Conservation (phyloP, 2,888 invertebrate genomes). For the Nomada lathburiana region DNA sequence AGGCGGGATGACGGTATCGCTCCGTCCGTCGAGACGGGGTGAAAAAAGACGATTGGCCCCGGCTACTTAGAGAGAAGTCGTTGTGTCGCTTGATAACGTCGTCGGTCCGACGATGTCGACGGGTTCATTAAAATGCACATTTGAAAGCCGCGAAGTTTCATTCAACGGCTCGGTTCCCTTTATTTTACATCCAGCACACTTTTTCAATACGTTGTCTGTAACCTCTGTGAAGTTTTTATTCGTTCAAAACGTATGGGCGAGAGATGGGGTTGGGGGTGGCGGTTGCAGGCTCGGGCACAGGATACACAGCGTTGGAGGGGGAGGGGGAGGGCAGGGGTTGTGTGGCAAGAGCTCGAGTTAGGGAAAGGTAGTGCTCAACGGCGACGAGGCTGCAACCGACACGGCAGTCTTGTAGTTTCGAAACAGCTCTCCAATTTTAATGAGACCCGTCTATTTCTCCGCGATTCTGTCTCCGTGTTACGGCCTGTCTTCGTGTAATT, state of each 20-base stretch:
- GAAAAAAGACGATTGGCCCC: constrained; percentile 12
- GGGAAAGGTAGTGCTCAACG: constrained; percentile 72
- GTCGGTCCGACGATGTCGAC: constrained; percentile 24
- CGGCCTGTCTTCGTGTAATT: constrained; percentile 81
- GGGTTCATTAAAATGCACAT: constrained; percentile 70
- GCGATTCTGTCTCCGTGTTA: constrained; percentile 81
- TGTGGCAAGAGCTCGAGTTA: constrained; percentile 59
- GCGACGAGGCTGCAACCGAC: constrained; percentile 80
- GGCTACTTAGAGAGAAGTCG: constrained; percentile 36
- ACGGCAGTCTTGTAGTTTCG: constrained; percentile 82
- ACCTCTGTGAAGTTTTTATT: constrained; percentile 57
- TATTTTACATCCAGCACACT: constrained; percentile 39
- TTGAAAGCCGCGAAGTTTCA: constrained; percentile 60
- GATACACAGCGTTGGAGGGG: constrained; percentile 26
- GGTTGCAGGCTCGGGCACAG: constrained; percentile 24
- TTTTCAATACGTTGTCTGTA: constrained; percentile 47
- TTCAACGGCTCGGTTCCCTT: constrained; percentile 47
- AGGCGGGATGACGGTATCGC: constrained; percentile 12
- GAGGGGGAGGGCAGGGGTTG: constrained; percentile 12
- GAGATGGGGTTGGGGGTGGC: not conserved
- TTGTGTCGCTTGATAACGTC: constrained; percentile 34
- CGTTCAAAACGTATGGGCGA: constrained; percentile 43
- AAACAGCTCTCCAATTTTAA: constrained; percentile 84
- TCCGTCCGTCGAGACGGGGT: not conserved
- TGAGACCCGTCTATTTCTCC: constrained; percentile 82